Conservation (phyloP, 1,140 invertebrate genomes). For the Zaprionus tsacasi region DNA sequence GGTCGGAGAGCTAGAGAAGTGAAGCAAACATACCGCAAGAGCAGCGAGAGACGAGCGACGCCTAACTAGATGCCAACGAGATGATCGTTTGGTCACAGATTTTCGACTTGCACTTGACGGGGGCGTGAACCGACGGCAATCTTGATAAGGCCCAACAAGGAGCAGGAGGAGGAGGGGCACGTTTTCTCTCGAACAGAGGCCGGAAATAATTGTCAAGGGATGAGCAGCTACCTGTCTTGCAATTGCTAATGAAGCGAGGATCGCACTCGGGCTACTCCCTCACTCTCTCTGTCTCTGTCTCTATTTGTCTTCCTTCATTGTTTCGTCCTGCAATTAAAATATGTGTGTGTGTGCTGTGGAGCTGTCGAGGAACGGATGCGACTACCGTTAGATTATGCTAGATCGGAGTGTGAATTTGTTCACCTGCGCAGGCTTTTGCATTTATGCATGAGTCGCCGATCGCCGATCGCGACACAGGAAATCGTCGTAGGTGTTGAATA, state of each 20-base stretch:
- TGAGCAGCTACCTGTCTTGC: conserved; percentile 68
- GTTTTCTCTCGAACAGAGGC: conserved; percentile 30
- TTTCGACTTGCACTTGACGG: conserved; percentile 12
- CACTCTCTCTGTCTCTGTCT: conserved; percentile 21
- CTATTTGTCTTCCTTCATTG: conserved; percentile 18
- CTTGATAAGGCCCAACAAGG: conserved; percentile 56
- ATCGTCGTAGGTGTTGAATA: conserved; percentile 64
- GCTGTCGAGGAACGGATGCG: conserved; percentile 50
- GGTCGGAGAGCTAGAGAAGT: conserved; percentile 4
- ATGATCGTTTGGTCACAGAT: conserved; percentile 53
- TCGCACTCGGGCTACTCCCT: no score
- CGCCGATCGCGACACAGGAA: conserved; percentile 51
- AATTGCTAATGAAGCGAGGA: conserved; percentile 58
- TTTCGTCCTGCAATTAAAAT: conserved; percentile 58
- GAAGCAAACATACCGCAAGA: conserved; percentile 62
- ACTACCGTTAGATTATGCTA: conserved; percentile 60
- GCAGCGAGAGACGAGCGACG: conserved; percentile 2
- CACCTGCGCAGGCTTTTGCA: conserved; percentile 49
- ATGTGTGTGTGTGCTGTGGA: conserved; percentile 15
- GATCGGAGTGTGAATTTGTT: conserved; percentile 70
- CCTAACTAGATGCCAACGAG: conserved; percentile 70
- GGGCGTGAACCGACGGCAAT: conserved; percentile 62
- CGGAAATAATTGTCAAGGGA: conserved; percentile 78
- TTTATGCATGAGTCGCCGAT: conserved; percentile 52
- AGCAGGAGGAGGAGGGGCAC: conserved; percentile 9